Evolutionary conservation across 2,797 vertebrate species (phyloP), one percentile per base, ranked within the genome.

Genomic region (Pterois miles): DNA sequence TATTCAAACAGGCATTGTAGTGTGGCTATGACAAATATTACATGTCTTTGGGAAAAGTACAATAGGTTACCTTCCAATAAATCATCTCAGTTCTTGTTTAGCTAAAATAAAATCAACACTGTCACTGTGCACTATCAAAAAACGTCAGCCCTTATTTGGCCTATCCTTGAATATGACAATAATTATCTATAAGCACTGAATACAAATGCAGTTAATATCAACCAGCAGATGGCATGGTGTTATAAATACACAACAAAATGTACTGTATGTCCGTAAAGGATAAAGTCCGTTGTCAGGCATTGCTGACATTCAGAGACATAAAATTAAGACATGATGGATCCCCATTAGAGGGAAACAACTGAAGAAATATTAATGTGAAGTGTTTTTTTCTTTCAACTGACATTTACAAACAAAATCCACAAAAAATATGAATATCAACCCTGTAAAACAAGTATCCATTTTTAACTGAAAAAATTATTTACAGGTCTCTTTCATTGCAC

Each of bases 121-220:
- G 70, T 46, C 46, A 81, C 63, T 76, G 78, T 27, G 68, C 14
- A 46, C 8, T 79, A 10, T 71, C n/a, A 57, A 52, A 79, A 81
- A 78, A 73, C 36, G n/a, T 31, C 60, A 75, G 70, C 64, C 60
- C 27, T 76, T 71, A 70, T 18, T 79, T 4, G 5, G 68, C 63
- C 60, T 79, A 23, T 69, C 50, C 11, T 73, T 68, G 18, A 68
- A 60, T 62, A 70, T 79, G 58, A 72, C 33, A 69, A 75, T 65
- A 71, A 71, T 50, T 6, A 76, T 72, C 63, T 80, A 64, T 76
- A 78, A 81, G 71, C 58, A 74, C 16, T 71, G 52, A 80, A 76
- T 78, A 86, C 59, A 86, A 78, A 83, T 78, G 65, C 36, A 81
- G 64, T 86, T 64, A 66, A 65, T 74, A 86, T 74, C 48, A 80